These are phyloP conservation scores for Lucifuga dentata DNA, from an alignment of 2,113 vertebrate genomes.

Conservation along the genomic window DNA sequence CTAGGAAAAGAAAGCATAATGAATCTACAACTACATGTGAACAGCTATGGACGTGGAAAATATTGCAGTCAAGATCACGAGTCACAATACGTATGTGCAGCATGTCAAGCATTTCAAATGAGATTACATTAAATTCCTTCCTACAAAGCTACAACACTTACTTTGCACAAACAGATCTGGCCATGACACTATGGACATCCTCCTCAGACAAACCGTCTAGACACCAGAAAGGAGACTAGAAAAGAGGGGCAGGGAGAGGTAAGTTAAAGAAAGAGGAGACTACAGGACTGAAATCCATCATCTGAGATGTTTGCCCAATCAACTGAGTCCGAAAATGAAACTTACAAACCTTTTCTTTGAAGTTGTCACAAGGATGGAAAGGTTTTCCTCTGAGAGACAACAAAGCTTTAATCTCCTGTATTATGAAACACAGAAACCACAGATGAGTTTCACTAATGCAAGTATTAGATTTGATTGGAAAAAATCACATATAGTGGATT, in stretches of 20 bases:
- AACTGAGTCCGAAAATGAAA: background rate
- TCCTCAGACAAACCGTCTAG: constrained; percentile 90
- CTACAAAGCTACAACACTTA: constrained; percentile 73
- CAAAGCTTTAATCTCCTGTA: constrained; percentile 91
- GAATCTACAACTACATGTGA: constrained; percentile 3
- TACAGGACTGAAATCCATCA: background rate
- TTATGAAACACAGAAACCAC: constrained; percentile 6
- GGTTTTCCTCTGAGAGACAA: constrained; percentile 88
- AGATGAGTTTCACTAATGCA: no score
- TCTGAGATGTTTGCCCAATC: no score
- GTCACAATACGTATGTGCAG: background rate
- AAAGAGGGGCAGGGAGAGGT: background rate
- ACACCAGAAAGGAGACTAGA: constrained; percentile 95
- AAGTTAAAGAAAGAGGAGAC: background rate
- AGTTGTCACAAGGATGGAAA: constrained; percentile 82
- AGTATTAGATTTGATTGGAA: no score
- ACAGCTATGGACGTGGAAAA: background rate
- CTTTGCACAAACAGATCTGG: constrained; percentile 97
- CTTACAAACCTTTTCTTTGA: constrained; percentile 85
- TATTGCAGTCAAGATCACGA: background rate
- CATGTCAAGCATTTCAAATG: background rate
- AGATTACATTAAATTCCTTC: background rate
- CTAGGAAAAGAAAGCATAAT: constrained; percentile 75
- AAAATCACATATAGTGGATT: no score
- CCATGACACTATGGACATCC: constrained; percentile 90